A percentile compares a stretch with the other conserved stretches of the same genome.
phyloP scores from a whole-genome alignment of 2,113 vertebrate species.

The Leuciscus idus region DNA sequence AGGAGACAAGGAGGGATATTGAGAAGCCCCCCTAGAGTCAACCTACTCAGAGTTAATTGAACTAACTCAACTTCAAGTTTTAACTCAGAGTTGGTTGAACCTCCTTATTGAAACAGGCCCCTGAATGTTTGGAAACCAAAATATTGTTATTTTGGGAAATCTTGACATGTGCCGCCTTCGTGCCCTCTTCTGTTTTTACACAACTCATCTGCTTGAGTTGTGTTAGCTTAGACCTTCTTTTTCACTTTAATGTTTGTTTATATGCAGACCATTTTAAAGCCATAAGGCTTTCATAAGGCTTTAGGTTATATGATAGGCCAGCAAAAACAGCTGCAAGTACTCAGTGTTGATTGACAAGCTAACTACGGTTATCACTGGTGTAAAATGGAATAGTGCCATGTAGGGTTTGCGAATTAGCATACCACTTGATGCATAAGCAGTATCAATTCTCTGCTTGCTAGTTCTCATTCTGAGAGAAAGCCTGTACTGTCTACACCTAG shows the following conservation, averaged over 20 bases:
- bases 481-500: constrained; percentile 8
- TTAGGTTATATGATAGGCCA: neutral
- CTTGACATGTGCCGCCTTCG: no score
- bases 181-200: no score
- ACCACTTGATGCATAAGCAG: neutral
- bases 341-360: constrained; percentile 15
- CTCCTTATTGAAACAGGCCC: no score
- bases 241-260: neutral
- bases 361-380: neutral
- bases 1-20: no score
- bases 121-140: no score
- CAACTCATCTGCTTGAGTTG: neutral
- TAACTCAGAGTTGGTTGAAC: no score
- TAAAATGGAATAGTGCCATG: neutral
- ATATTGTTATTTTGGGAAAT: no score
- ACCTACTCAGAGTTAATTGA: no score
- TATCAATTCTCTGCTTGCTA: constrained; percentile 13
- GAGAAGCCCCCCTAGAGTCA: no score
- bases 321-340: neutral
- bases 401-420: constrained; percentile 11
- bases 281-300: constrained; percentile 13
- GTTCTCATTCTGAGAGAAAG: constrained; percentile 20
- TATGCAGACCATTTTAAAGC: neutral
- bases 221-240: neutral
- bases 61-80: no score